Evolutionary conservation across 1,140 invertebrate species (phyloP).

Genomic region (Meloidogyne hapla): DNA sequence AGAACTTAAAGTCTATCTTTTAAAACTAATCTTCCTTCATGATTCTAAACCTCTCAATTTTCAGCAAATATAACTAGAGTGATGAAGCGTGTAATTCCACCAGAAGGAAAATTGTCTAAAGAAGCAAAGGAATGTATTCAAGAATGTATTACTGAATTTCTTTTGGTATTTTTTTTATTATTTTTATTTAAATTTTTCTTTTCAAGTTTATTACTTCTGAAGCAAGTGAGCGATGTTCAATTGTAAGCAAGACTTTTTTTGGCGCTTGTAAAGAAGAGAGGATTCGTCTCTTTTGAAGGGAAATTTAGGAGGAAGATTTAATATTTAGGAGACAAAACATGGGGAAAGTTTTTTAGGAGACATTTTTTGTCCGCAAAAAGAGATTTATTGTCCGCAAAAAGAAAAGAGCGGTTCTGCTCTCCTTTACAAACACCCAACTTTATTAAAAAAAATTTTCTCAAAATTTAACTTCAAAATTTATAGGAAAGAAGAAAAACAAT

Average conservation of each 20-base stretch:
- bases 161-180: conserved; percentile 68
- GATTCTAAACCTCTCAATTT: neutral
- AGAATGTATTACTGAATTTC: conserved; percentile 98
- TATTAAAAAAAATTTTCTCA: conserved; percentile 21
- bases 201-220: conserved; percentile 93
- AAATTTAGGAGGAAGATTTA: too few species aligned
- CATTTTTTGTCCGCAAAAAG: too few species aligned
- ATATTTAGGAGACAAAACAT: too few species aligned
- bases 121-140: conserved; percentile 98
- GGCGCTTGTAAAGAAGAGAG: too few species aligned
- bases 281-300: too few species aligned
- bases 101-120: conserved; percentile 93
- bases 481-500: conserved; percentile 98
- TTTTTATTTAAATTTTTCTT: neutral
- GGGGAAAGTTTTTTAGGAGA: too few species aligned
- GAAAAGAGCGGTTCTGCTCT: too few species aligned
- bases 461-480: conserved; percentile 77
- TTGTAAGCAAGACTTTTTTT: too few species aligned
- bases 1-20: conserved; percentile 7
- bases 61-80: conserved; percentile 94
- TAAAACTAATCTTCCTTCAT: neutral
- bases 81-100: conserved; percentile 95
- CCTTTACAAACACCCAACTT: neutral
- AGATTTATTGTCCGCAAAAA: too few species aligned
- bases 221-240: conserved; percentile 61